A percentile compares a stretch with the other conserved stretches of the same genome.
Evolutionary conservation across 2,113 vertebrate genomes (phyloP).

Genomic region (Seriola rivoliana): DNA sequence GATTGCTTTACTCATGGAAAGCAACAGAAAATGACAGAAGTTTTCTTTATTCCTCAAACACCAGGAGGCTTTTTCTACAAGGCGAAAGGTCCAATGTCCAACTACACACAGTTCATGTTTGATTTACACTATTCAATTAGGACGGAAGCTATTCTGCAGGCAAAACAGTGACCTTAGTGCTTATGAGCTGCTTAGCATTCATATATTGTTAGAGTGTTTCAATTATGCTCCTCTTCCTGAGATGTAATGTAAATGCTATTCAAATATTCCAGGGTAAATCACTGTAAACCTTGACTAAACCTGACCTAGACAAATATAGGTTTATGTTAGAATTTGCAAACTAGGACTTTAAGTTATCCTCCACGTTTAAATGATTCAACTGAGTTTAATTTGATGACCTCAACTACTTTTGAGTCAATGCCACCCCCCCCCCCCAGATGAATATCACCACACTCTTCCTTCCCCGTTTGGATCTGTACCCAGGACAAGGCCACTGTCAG

Average conservation of each 20-base stretch:
- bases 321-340: slow-evolving; percentile 4
- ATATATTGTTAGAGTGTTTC: slow-evolving; percentile 5
- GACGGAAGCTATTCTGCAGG: slow-evolving; percentile 1
- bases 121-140: background rate
- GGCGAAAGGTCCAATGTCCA: background rate
- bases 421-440: background rate
- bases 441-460: background rate
- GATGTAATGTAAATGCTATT: background rate
- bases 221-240: slow-evolving; percentile 1
- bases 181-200: background rate
- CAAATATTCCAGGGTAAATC: background rate
- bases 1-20: background rate
- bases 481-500: background rate
- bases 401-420: background rate
- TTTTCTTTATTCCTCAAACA: slow-evolving; percentile 11
- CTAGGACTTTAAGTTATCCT: background rate
- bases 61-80: slow-evolving; percentile 6
- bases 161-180: background rate
- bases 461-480: background rate
- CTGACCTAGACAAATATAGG: background rate
- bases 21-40: background rate
- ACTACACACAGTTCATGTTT: background rate
- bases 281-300: background rate
- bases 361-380: background rate
- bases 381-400: background rate